A percentile compares a stretch with the other conserved stretches of the same genome.
These are phyloP conservation scores for Rhynchotus rufescens DNA, from an alignment of 2,797 vertebrate genomes.

Conservation along the genomic window DNA sequence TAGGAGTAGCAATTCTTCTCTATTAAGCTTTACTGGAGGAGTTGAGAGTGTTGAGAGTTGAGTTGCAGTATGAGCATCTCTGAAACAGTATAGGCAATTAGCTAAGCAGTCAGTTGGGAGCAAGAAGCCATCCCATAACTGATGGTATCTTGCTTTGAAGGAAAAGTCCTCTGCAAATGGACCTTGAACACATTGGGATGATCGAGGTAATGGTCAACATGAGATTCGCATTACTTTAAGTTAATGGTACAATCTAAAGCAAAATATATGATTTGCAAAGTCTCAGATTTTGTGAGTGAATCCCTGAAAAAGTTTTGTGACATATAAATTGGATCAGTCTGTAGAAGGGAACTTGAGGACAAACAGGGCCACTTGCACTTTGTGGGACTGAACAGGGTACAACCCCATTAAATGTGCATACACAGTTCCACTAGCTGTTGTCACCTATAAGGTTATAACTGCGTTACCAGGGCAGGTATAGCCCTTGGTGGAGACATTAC, in stretches of 20 bases:
- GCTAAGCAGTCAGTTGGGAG: no score
- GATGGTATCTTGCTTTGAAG: not conserved
- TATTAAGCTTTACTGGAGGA: not conserved
- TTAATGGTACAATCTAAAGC: not conserved
- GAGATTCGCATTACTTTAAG: not conserved
- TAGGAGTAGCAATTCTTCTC: not conserved
- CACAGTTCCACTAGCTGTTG: not conserved
- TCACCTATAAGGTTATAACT: not conserved
- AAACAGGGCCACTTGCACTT: not conserved
- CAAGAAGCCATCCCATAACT: not conserved
- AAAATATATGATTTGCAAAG: not conserved
- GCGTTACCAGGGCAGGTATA: no score
- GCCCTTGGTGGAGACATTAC: not conserved
- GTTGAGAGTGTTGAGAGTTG: not conserved
- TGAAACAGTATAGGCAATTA: not conserved
- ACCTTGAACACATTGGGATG: accelerated
- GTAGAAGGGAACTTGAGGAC: not conserved
- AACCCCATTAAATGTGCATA: not conserved
- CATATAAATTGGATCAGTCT: not conserved
- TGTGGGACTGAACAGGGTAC: not conserved
- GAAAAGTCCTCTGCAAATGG: not conserved
- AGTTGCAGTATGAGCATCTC: not conserved
- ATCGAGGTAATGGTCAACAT: not conserved
- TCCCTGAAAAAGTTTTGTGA: not conserved
- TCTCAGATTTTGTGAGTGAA: not conserved